phyloP scores from a whole-genome alignment of 1,140 invertebrate genomes.

The Adelges cooleyi region DNA sequence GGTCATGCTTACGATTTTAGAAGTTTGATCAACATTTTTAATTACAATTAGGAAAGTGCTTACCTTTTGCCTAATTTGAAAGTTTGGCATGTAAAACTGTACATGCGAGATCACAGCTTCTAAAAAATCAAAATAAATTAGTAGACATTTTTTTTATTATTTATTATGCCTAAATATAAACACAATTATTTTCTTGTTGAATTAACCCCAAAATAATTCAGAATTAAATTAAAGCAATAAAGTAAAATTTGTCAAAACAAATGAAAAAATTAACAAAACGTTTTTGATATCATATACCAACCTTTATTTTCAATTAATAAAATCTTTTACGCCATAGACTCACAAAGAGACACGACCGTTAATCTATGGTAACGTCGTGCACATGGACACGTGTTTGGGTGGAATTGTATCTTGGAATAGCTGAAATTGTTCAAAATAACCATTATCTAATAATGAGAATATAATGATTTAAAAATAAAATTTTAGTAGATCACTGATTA shows the following conservation, averaged over 20 bases:
- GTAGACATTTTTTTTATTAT: neutral
- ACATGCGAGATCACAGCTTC: constrained; percentile 25
- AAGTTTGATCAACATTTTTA: neutral
- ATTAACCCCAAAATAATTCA: too few relatives aligned
- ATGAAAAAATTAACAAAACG: neutral
- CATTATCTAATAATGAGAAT: constrained; percentile 27
- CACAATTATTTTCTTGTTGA: too few relatives aligned
- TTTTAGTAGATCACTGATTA: neutral
- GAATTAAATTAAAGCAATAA: neutral
- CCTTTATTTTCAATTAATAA: constrained; percentile 18
- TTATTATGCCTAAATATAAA: neutral
- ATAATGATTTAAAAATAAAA: neutral
- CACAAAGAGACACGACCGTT: neutral
- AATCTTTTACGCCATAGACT: constrained; percentile 3
- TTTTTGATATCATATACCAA: constrained; percentile 14
- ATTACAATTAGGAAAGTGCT: neutral
- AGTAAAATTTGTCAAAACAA: neutral
- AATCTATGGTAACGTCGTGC: constrained; percentile 13
- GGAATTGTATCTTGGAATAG: constrained; percentile 14
- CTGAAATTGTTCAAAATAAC: constrained; percentile 28
- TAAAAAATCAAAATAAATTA: constrained; percentile 25
- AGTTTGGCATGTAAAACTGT: constrained; percentile 10
- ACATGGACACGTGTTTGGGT: constrained; percentile 11
- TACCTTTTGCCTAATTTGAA: constrained; percentile 18
- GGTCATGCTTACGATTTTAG: constrained; percentile 3